Evolutionary conservation across 2,888 invertebrate species (phyloP), one percentile per base, ranked within the genome.

Genomic region (Drosophila aldrichi): DNA sequence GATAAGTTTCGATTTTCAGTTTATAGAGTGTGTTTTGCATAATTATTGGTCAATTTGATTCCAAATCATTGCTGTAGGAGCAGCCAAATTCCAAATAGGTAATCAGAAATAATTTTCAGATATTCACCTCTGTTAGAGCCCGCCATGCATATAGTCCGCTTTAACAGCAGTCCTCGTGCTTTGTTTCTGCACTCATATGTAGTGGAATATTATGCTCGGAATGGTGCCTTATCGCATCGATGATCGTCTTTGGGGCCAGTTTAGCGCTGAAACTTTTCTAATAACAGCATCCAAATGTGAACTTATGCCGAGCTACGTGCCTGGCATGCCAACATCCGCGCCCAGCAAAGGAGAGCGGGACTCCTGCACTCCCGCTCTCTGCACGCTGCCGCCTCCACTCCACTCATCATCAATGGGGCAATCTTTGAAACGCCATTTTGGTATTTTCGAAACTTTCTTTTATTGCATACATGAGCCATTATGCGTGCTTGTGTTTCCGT

Each of bases 381-480:
- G 29, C 29, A 7, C 18, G 9, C 16, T 29, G 2, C 41, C 44
- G 59, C 67, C 73, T 25, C 25, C 25, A 25, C 25, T 25, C 25
- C 71, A 63, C 76, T 72, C 69, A 62, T 67, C 90, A 79, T 88
- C 82, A 74, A 81, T 74, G 77, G 85, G 74, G 71, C 87, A 88
- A 90, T 89, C 88, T 79, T 89, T 81, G 88, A 79, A 89, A 82
- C 81, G 81, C 81, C 88, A 82, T 89, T 88, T 81, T 81, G 89
- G 76, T 82, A 77, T 91, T 86, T 91, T 90, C 80, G 76, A 86
- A 89, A 91, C 77, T 90, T 91, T 88, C 81, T 83, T 91, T 90
- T 91, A 91, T 91, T 91, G 87, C 88, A 85, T 87, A 87, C 86
- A 90, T 90, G 86, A 90, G 84, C 88, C 83, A 87, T 91, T 90